Conservation (phyloP, 2,113 vertebrate genomes). For the Chaetops frenatus region DNA sequence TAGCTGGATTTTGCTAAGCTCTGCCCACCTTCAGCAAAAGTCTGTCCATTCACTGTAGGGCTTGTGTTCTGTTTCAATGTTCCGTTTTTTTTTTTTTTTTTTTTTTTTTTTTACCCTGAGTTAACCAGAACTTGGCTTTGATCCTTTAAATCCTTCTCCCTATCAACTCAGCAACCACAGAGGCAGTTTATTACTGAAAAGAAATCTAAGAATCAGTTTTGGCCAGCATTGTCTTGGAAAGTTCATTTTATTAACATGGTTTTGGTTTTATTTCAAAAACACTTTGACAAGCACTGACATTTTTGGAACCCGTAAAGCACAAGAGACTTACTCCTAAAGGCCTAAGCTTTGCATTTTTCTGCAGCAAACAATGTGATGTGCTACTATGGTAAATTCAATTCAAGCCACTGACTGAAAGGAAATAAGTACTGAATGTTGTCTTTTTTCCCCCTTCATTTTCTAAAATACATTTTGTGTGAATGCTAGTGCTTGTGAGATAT, state of each 20-base stretch:
- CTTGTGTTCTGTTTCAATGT: not conserved
- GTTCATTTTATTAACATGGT: constrained; percentile 66
- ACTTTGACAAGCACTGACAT: constrained; percentile 63
- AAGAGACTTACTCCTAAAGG: constrained; percentile 67
- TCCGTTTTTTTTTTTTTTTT: not conserved
- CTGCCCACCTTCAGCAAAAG: not conserved
- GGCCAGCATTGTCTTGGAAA: constrained; percentile 66
- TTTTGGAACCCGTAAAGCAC: constrained; percentile 64
- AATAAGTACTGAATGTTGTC: constrained; percentile 32
- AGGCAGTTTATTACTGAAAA: constrained; percentile 64
- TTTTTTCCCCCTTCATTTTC: not conserved
- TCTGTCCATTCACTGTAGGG: not conserved
- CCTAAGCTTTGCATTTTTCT: constrained; percentile 65
- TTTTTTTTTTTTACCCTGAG: not conserved
- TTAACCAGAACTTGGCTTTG: constrained; percentile 22
- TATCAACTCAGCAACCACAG: constrained; percentile 44
- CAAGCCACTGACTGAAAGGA: constrained; percentile 49
- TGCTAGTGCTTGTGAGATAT: not conserved
- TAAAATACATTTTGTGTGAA: not conserved
- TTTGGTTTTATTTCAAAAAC: constrained; percentile 72
- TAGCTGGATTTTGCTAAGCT: not conserved
- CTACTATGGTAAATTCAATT: constrained; percentile 53
- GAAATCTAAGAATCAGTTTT: constrained; percentile 68
- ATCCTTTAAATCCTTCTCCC: constrained; percentile 1
- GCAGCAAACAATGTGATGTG: constrained; percentile 53